Evolutionary conservation across 2,113 vertebrate genomes (phyloP).

Genomic region (Myiagra hebetior): DNA sequence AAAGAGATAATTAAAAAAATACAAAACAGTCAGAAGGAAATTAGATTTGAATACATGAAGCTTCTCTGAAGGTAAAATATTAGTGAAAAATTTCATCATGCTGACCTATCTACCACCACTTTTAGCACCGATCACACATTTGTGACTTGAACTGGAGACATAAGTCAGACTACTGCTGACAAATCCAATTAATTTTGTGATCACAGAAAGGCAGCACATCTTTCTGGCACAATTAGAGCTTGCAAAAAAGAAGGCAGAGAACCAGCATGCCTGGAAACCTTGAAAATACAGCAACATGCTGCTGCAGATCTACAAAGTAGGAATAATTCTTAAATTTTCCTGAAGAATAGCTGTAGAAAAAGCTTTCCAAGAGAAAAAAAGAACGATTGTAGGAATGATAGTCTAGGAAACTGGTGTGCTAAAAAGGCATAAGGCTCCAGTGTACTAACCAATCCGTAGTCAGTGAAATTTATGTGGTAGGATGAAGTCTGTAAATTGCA

Average conservation of each 20-base stretch:
- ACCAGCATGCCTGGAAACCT: not conserved
- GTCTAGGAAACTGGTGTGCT: not conserved
- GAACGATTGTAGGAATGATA: fast-evolving
- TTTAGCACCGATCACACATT: not conserved
- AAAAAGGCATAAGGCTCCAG: not conserved
- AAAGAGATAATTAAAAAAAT: not conserved
- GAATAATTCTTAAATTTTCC: not conserved
- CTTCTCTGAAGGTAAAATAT: not conserved
- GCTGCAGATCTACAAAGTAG: not conserved
- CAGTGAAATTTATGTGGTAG: not conserved
- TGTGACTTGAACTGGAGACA: not conserved
- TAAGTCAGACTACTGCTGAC: not conserved
- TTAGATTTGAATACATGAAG: not conserved
- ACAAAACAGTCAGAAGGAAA: not conserved
- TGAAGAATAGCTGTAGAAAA: not conserved
- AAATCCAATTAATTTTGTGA: not conserved
- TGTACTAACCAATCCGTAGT: not conserved
- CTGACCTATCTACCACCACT: not conserved
- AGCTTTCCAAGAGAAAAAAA: not conserved
- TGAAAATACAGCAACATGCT: not conserved
- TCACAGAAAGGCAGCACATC: not conserved
- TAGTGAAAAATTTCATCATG: not conserved
- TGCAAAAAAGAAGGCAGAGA: not conserved
- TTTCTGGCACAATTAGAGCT: not conserved
- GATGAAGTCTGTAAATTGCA: not conserved